Percentiles rank a stretch among this genome's conserved stretches.
Conservation (phyloP, 2,113 vertebrate species). For the Bufo bufo region DNA sequence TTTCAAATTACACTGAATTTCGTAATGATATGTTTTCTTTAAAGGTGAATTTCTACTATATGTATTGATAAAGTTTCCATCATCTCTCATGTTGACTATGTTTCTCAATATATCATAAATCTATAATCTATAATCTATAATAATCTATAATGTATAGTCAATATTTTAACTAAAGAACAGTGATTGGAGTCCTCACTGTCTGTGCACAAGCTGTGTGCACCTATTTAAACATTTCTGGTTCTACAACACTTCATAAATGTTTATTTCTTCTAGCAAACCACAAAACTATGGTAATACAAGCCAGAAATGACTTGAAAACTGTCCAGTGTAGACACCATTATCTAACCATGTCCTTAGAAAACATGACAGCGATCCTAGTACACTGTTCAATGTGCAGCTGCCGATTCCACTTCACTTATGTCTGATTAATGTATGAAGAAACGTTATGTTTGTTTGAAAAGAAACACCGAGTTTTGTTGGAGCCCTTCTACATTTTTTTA, state of each 20-base stretch:
- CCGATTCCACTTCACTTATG: slow-evolving; percentile 13
- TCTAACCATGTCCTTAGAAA: slow-evolving; percentile 46
- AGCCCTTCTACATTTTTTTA: background rate
- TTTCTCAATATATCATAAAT: background rate
- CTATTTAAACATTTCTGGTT: slow-evolving; percentile 21
- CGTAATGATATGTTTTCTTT: too few species aligned
- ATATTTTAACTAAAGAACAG: background rate
- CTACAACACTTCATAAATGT: slow-evolving; percentile 32
- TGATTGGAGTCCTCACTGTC: background rate
- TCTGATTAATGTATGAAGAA: slow-evolving; percentile 31
- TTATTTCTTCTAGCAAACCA: slow-evolving; percentile 44
- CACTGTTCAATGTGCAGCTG: slow-evolving; percentile 40
- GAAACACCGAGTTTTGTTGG: background rate
- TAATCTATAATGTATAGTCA: background rate
- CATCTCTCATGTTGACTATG: background rate
- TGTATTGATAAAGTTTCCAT: background rate
- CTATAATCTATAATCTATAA: too few species aligned
- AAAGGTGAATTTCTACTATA: too few species aligned
- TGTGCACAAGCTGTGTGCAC: background rate
- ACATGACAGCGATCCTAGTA: slow-evolving; percentile 45
- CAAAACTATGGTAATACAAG: slow-evolving; percentile 43
- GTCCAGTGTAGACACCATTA: slow-evolving; percentile 38
- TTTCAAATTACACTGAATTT: too few species aligned
- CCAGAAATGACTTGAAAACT: slow-evolving; percentile 31
- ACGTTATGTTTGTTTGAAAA: slow-evolving; percentile 14